These are phyloP conservation scores for Sebastes minor DNA, from an alignment of 2,797 vertebrate species.

Conservation along the genomic window DNA sequence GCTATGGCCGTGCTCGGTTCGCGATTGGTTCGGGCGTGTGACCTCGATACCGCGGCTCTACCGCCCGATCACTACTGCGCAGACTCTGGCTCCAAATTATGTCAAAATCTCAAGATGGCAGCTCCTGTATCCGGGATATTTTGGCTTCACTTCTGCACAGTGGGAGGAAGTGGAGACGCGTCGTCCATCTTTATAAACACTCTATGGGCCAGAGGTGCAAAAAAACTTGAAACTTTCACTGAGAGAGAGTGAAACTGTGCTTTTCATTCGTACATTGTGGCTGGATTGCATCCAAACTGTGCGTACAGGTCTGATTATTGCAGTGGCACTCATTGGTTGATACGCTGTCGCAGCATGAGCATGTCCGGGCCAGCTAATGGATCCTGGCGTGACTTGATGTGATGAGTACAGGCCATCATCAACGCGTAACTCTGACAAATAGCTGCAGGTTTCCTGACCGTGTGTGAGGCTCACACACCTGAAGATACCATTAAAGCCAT, in stretches of 20 bases:
- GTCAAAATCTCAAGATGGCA: no score
- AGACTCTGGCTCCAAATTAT: no score
- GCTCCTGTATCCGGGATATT: no score
- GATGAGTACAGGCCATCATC: background rate
- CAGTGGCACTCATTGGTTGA: background rate
- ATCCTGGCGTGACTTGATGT: background rate
- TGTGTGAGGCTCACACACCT: background rate
- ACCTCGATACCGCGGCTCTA: no score
- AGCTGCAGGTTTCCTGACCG: background rate
- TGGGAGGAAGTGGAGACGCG: no score
- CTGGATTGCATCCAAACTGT: background rate
- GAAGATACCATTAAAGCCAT: background rate
- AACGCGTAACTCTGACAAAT: background rate
- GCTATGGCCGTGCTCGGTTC: fast-evolving
- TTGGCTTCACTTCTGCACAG: no score
- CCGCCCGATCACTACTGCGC: no score
- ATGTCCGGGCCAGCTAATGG: background rate
- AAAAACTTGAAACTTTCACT: background rate
- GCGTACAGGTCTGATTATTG: background rate
- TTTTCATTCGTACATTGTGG: background rate
- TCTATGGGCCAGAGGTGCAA: background rate
- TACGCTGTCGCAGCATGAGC: background rate
- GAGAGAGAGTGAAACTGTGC: background rate
- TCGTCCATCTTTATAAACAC: no score
- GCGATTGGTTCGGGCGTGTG: no score